Percentiles rank a stretch among this genome's conserved stretches.
Evolutionary conservation across 2,113 vertebrate genomes (phyloP).

Genomic region (Callipepla squamata): DNA sequence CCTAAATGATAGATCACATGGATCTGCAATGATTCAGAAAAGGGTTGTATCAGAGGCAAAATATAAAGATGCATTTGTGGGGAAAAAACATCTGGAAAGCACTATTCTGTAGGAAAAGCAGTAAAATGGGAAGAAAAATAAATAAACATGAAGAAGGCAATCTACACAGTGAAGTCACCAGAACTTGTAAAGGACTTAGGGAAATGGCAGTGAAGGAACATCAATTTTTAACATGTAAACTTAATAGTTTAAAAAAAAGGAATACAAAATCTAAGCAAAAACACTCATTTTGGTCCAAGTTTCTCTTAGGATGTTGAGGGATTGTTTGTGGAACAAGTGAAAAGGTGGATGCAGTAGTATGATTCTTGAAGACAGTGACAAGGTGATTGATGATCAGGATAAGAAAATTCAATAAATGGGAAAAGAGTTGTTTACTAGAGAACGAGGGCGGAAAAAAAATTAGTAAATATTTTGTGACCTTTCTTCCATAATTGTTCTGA

Average conservation of each 20-base stretch:
- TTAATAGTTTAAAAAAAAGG: not conserved
- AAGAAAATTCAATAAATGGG: not conserved
- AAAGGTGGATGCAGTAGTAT: not conserved
- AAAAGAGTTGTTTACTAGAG: not conserved
- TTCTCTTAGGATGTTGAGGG: not conserved
- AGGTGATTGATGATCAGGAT: not conserved
- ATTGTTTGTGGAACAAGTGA: not conserved
- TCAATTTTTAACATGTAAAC: not conserved
- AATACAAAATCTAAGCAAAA: not conserved
- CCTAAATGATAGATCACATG: not conserved
- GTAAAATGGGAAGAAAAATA: not conserved
- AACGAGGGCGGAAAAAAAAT: not conserved
- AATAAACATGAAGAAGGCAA: not conserved
- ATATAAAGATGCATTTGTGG: not conserved
- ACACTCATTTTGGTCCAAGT: not conserved
- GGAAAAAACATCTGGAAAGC: not conserved
- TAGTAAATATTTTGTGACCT: not conserved
- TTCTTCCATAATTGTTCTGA: not conserved
- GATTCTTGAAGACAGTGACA: not conserved
- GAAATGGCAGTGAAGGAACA: not conserved
- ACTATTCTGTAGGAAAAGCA: not conserved
- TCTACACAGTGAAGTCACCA: not conserved
- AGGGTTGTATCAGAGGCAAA: not conserved
- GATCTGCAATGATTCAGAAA: not conserved
- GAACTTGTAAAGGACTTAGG: not conserved